Percentiles rank a stretch among this genome's conserved stretches.
Conservation (phyloP, 2,888 invertebrate genomes). For the Clusia tigrina region DNA sequence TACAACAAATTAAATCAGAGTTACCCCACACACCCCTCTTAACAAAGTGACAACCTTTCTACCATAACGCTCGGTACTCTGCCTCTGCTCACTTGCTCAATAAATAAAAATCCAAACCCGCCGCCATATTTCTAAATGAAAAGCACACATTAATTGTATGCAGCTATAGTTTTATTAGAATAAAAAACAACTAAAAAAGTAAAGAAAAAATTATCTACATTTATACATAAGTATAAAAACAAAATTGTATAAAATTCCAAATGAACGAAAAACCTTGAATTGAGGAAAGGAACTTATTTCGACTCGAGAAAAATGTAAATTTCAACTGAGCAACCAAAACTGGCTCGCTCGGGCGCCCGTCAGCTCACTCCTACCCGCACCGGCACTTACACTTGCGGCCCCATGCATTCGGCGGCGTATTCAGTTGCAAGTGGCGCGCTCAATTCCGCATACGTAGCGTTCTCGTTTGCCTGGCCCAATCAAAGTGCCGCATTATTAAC, state of each 20-base stretch:
- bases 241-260: neutral
- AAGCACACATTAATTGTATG: too few species aligned
- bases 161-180: neutral
- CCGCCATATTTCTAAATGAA: too few species aligned
- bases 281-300: conserved; percentile 44
- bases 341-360: neutral
- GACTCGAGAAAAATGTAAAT: conserved; percentile 34
- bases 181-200: neutral
- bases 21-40: too few species aligned
- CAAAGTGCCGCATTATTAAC: conserved; percentile 28
- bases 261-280: conserved; percentile 40
- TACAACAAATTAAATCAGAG: too few species aligned
- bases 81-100: too few species aligned
- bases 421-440: conserved; percentile 52
- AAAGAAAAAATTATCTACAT: too few species aligned
- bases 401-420: conserved; percentile 36
- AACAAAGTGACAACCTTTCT: too few species aligned
- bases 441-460: conserved; percentile 55
- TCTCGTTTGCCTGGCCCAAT: too few species aligned
- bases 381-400: too few species aligned
- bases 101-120: too few species aligned
- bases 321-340: conserved; percentile 12
- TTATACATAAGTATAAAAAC: conserved; percentile 19
- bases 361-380: too few species aligned
- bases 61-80: too few species aligned